phyloP scores from a whole-genome alignment of 2,888 invertebrate genomes.

The Ditylenchus weischeri region DNA sequence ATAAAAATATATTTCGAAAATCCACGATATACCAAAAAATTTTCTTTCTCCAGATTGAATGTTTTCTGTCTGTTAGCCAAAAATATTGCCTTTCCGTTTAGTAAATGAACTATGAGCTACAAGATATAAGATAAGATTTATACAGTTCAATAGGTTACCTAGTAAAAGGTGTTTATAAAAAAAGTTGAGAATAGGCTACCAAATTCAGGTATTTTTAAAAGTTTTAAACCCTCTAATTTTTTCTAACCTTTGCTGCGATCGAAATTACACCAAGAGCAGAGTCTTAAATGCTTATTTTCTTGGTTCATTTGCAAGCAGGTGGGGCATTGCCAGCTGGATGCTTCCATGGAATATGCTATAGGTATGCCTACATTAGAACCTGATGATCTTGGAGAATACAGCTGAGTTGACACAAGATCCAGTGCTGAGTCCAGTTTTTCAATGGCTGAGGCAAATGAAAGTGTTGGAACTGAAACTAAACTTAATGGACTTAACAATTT shows the following conservation, averaged over 20 bases:
- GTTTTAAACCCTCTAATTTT: no score
- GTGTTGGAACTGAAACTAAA: constrained; percentile 26
- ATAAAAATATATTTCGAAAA: no score
- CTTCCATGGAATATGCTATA: neutral
- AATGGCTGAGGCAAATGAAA: constrained; percentile 25
- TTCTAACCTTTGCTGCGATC: constrained; percentile 19
- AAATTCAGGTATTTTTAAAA: no score
- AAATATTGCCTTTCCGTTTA: no score
- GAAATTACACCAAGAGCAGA: constrained; percentile 20
- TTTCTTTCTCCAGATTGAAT: no score
- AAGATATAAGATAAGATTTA: no score
- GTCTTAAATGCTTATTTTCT: neutral
- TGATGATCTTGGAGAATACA: neutral
- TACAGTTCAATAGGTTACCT: no score
- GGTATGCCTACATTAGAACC: neutral
- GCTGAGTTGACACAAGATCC: constrained; percentile 15
- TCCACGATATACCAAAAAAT: no score
- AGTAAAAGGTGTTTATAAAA: no score
- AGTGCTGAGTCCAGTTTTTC: constrained; percentile 27
- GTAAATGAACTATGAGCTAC: no score
- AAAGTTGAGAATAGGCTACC: no score
- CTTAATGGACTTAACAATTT: neutral
- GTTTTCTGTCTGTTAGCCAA: no score
- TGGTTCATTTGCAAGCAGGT: constrained; percentile 19
- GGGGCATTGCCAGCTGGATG: constrained; percentile 22